phyloP scores from a whole-genome alignment of 2,888 invertebrate species.

The Xestia c-nigrum region DNA sequence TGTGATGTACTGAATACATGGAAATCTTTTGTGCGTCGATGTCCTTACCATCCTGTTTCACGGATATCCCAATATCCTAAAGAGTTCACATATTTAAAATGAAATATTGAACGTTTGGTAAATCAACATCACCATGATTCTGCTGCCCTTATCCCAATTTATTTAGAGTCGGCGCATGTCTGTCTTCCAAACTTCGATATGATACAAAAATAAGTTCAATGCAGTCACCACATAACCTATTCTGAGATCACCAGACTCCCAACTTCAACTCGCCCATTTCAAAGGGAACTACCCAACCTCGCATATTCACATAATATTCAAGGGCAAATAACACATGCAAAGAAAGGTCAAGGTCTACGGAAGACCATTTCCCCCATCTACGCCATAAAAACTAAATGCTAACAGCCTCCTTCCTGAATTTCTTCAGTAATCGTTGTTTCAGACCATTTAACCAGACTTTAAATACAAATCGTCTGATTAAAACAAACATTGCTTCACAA shows the following conservation, averaged over 20 bases:
- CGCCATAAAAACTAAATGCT: slow-evolving; percentile 47
- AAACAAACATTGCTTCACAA: slow-evolving; percentile 42
- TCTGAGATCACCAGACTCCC: not conserved
- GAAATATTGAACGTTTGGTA: no score
- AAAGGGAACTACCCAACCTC: slow-evolving; percentile 6
- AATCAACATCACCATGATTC: no score
- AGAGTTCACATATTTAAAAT: no score
- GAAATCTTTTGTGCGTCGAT: no score
- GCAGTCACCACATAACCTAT: not conserved
- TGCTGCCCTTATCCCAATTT: no score
- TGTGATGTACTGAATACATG: no score
- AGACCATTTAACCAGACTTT: slow-evolving; percentile 47
- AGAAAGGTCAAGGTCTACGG: slow-evolving; percentile 19
- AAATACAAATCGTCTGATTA: slow-evolving; percentile 58
- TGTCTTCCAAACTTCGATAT: no score
- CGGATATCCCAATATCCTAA: no score
- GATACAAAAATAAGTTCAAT: not conserved
- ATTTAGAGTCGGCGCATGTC: no score
- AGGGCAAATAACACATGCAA: not conserved
- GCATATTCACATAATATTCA: not conserved
- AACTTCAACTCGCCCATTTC: not conserved
- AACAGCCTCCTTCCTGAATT: slow-evolving; percentile 40
- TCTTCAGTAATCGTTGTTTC: slow-evolving; percentile 43
- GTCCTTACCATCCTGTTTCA: no score
- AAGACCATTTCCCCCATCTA: slow-evolving; percentile 12